Conservation (phyloP, 1,140 invertebrate genomes). For the Drosophila punjabiensis region DNA sequence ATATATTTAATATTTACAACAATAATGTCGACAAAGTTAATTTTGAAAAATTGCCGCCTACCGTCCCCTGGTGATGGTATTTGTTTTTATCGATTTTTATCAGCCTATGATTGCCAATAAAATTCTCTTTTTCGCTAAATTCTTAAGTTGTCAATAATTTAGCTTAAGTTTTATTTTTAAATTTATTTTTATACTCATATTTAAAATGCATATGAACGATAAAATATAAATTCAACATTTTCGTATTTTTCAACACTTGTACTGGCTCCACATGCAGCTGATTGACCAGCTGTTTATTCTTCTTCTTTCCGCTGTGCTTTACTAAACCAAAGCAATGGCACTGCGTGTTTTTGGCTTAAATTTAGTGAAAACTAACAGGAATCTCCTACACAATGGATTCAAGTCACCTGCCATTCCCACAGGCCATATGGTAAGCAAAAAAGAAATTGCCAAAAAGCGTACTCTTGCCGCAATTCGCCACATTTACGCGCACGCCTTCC, state of each 20-base stretch:
- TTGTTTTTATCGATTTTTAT: no score
- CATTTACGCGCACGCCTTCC: neutral
- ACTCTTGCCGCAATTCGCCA: neutral
- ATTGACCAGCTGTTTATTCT: slow-evolving; percentile 53
- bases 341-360: slow-evolving; percentile 80
- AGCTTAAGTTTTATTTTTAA: no score
- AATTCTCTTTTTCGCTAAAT: no score
- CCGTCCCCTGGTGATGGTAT: no score
- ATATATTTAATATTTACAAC: neutral
- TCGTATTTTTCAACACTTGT: slow-evolving; percentile 21
- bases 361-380: slow-evolving; percentile 78
- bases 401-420: slow-evolving; percentile 25
- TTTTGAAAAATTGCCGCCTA: no score
- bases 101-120: no score
- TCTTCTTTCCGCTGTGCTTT: slow-evolving; percentile 27
- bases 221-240: neutral
- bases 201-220: neutral
- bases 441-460: neutral
- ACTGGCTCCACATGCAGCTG: neutral
- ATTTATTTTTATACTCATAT: neutral
- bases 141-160: no score
- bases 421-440: slow-evolving; percentile 38
- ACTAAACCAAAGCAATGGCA: slow-evolving; percentile 50
- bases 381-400: slow-evolving; percentile 61
- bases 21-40: no score